Evolutionary conservation across 2,888 invertebrate genomes (phyloP).

Genomic region (Epinotia brunnichana): DNA sequence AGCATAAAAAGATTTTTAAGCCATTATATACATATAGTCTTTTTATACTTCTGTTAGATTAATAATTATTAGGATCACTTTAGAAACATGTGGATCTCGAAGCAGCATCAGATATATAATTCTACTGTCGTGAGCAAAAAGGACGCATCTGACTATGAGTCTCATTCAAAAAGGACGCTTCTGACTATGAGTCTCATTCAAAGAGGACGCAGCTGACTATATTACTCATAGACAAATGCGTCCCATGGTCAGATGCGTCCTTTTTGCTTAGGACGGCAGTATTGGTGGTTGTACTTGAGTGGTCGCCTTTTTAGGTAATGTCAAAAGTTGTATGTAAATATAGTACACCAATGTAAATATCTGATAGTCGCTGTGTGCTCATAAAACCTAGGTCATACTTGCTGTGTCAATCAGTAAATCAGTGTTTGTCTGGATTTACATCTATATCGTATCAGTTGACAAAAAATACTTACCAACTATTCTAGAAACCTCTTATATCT

Average conservation of each 20-base stretch:
- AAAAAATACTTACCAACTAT: too few relatives aligned
- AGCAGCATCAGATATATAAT: neutral
- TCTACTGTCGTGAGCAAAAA: too few relatives aligned
- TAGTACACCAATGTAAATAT: neutral
- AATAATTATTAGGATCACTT: neutral
- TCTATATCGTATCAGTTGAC: neutral
- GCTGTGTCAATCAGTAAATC: neutral
- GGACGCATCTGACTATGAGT: too few relatives aligned
- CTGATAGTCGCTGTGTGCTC: neutral
- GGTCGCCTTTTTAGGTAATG: neutral
- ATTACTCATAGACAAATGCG: too few relatives aligned
- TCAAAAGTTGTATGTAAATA: too few relatives aligned
- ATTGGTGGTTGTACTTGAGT: neutral
- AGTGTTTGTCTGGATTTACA: neutral
- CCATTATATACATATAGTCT: conserved; percentile 15
- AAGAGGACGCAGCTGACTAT: too few relatives aligned
- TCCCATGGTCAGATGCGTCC: too few relatives aligned
- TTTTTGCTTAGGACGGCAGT: too few relatives aligned
- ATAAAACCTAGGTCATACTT: neutral
- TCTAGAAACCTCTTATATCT: neutral
- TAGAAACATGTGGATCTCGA: neutral
- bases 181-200: too few relatives aligned
- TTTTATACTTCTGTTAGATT: conserved; percentile 10
- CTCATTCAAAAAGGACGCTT: too few relatives aligned
- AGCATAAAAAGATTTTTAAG: conserved; percentile 3